Conservation (phyloP, 2,113 vertebrate species). For the Columba janthina region DNA sequence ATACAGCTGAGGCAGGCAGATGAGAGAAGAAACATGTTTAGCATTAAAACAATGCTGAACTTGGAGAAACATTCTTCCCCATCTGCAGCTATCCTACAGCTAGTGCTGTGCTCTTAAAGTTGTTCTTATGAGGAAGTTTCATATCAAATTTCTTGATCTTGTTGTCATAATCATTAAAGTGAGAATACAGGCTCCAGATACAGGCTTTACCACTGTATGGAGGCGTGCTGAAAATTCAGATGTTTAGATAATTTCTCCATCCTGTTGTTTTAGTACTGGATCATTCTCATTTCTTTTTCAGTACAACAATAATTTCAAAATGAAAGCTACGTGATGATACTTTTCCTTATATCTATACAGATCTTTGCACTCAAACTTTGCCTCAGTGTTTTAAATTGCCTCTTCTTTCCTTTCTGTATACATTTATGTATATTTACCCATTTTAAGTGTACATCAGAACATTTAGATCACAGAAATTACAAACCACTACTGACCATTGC, state of each 20-base stretch:
- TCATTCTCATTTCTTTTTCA: neutral
- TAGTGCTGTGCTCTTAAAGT: neutral
- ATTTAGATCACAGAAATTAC: neutral
- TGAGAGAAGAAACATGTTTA: neutral
- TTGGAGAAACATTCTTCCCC: neutral
- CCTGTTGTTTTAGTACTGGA: neutral
- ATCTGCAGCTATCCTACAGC: neutral
- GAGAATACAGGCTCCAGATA: neutral
- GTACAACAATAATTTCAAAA: neutral
- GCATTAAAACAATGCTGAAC: neutral
- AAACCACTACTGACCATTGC: neutral
- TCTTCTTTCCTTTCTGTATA: neutral
- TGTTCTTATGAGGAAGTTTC: neutral
- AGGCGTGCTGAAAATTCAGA: neutral
- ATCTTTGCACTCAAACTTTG: neutral
- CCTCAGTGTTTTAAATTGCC: neutral
- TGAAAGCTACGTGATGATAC: neutral
- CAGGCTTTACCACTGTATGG: neutral
- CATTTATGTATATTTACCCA: neutral
- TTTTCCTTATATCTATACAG: neutral
- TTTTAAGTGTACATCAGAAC: neutral
- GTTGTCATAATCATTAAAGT: neutral
- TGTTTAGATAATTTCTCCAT: neutral
- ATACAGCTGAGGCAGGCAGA: neutral
- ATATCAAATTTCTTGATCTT: constrained; percentile 1